Evolutionary conservation across 2,113 vertebrate species (phyloP).

Genomic region (Scytalopus superciliaris): DNA sequence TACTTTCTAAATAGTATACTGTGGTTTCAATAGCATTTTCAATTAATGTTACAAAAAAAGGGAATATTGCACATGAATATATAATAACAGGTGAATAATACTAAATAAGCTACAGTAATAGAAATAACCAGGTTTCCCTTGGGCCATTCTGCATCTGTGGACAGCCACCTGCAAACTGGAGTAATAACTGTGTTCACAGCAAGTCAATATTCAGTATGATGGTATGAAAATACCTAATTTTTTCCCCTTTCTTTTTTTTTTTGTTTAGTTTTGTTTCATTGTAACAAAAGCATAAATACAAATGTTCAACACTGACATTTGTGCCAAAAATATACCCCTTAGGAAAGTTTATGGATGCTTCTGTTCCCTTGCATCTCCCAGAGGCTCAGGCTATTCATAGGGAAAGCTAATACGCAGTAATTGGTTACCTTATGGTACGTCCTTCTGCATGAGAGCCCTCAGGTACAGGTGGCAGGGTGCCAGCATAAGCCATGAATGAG

Average conservation of each 20-base stretch:
- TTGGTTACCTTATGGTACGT: background rate
- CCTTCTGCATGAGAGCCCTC: background rate
- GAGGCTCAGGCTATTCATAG: background rate
- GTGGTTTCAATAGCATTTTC: background rate
- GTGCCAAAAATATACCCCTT: background rate
- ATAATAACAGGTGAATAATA: background rate
- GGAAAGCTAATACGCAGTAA: background rate
- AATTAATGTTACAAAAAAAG: background rate
- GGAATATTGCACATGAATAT: background rate
- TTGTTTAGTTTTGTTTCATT: background rate
- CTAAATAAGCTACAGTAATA: background rate
- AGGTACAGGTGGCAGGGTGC: conserved; percentile 45
- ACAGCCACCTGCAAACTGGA: background rate
- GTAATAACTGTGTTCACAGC: background rate
- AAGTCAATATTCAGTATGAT: background rate
- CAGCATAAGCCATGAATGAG: conserved; percentile 42
- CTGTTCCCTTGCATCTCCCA: background rate
- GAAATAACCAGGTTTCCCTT: background rate
- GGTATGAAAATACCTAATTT: background rate
- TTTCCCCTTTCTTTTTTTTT: too few species aligned
- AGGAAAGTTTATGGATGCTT: background rate
- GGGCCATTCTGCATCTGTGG: background rate
- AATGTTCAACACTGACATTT: background rate
- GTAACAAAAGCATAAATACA: background rate
- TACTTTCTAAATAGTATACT: background rate